Evolutionary conservation across 2,797 vertebrate species (phyloP).

Genomic region (Rhynchonycteris naso): DNA sequence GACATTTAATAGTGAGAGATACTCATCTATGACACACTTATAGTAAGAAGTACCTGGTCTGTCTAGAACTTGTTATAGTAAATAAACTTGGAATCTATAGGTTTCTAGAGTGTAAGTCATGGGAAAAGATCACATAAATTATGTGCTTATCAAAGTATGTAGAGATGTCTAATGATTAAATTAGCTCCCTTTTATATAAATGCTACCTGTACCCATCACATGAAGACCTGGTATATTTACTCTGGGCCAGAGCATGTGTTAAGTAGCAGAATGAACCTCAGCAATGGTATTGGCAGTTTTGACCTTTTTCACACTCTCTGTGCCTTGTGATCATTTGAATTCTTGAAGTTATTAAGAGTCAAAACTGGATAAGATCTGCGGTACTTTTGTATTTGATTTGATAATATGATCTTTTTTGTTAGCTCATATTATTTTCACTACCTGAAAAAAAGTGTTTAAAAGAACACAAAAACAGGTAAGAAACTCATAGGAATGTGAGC

Average conservation of each 20-base stretch:
- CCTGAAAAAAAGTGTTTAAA: constrained; percentile 12
- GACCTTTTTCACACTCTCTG: not conserved
- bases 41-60: not conserved
- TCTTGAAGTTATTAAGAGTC: not conserved
- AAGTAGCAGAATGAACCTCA: not conserved
- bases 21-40: not conserved
- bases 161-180: not conserved
- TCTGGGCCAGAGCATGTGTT: not conserved
- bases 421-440: not conserved
- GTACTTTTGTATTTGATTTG: not conserved
- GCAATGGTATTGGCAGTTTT: not conserved
- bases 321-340: not conserved
- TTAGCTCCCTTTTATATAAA: not conserved
- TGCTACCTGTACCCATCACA: not conserved
- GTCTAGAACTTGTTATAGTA: not conserved
- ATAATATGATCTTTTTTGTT: not conserved
- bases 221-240: not conserved
- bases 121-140: not conserved
- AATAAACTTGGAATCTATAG: not conserved
- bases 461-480: not conserved
- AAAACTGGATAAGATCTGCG: not conserved
- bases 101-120: not conserved
- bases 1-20: not conserved
- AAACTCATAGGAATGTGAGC: not conserved
- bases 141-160: not conserved